Percentiles rank a stretch among this genome's conserved stretches.
These are phyloP conservation scores for Megaustenia siamemsis DNA, from an alignment of 2,888 invertebrate genomes.

Conservation along the genomic window DNA sequence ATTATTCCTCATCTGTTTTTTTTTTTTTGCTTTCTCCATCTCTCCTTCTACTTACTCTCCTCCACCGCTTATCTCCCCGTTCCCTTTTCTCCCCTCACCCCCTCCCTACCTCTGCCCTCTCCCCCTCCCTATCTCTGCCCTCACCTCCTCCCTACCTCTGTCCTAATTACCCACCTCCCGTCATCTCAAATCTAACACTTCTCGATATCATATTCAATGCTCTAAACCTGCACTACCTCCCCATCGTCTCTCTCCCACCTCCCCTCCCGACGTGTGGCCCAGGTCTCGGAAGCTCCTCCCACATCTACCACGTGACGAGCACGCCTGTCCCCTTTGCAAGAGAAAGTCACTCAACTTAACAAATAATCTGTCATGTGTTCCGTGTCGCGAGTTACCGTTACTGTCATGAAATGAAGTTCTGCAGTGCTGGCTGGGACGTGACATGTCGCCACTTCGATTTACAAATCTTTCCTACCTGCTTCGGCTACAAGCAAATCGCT, in stretches of 20 bases:
- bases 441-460: neutral
- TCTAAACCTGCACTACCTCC: neutral
- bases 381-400: neutral
- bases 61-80: no score
- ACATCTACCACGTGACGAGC: neutral
- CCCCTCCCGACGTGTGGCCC: neutral
- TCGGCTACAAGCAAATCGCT: neutral
- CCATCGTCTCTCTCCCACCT: conserved; percentile 13
- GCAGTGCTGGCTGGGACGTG: neutral
- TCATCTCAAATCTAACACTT: neutral
- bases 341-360: neutral
- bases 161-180: no score
- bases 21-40: no score
- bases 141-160: neutral
- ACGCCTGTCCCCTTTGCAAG: neutral
- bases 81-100: no score
- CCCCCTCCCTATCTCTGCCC: neutral
- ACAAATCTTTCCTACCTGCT: neutral
- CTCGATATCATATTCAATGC: neutral
- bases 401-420: neutral
- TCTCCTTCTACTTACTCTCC: no score
- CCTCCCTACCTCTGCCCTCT: no score
- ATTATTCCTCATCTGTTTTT: no score
- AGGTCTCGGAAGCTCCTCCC: neutral
- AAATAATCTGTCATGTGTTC: neutral